Evolutionary conservation across 2,113 vertebrate species (phyloP).

Genomic region (Phalacrocorax aristotelis): DNA sequence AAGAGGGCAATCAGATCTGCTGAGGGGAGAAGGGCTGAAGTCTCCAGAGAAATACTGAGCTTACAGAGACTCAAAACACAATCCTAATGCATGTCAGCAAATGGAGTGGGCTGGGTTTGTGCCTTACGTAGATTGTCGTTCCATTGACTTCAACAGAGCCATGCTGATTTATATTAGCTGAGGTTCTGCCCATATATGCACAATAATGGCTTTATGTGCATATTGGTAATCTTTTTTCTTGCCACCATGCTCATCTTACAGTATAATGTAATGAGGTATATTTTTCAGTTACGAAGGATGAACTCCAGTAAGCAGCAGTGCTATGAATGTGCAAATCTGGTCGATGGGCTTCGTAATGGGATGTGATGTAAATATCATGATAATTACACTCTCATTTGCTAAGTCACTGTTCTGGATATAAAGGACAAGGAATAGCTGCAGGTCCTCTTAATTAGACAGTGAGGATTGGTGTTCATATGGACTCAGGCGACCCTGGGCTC

Average conservation of each 20-base stretch:
- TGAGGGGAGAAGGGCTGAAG: not conserved
- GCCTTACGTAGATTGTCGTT: not conserved
- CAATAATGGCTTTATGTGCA: not conserved
- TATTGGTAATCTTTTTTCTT: not conserved
- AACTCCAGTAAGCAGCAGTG: not conserved
- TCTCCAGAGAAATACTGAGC: not conserved
- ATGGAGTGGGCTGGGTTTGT: not conserved
- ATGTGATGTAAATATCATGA: slow-evolving; percentile 59
- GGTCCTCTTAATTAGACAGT: slow-evolving; percentile 47
- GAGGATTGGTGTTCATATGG: not conserved
- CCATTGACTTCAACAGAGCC: not conserved
- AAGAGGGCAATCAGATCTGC: not conserved
- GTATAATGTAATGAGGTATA: not conserved
- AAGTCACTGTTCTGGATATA: slow-evolving; percentile 49
- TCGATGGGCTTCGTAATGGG: slow-evolving; percentile 22
- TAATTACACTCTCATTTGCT: slow-evolving; percentile 56
- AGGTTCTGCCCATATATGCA: not conserved
- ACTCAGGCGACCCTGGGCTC: slow-evolving; percentile 15
- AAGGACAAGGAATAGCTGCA: slow-evolving; percentile 48
- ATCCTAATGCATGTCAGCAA: not conserved
- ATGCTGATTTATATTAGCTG: not conserved
- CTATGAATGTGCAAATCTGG: slow-evolving; percentile 23
- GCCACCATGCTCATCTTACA: not conserved
- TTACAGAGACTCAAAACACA: not conserved
- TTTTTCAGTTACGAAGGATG: not conserved